phyloP scores from a whole-genome alignment of 2,888 invertebrate genomes.

The Dermolepida albohirtum region DNA sequence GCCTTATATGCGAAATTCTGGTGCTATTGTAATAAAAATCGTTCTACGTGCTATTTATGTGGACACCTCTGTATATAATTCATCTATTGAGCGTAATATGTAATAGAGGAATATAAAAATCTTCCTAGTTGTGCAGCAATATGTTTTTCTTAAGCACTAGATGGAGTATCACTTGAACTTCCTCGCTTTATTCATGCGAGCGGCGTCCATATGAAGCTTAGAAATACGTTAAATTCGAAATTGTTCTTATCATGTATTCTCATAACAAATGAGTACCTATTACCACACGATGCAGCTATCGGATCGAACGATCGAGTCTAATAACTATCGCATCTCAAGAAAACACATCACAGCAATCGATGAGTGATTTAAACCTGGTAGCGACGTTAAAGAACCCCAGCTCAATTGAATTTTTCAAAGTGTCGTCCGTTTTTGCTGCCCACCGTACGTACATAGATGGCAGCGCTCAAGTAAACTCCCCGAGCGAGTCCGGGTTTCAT shows the following conservation, averaged over 20 bases:
- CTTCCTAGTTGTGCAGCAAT: too few relatives aligned
- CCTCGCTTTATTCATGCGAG: slow-evolving; percentile 20
- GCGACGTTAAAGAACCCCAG: neutral
- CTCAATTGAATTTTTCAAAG: slow-evolving; percentile 31
- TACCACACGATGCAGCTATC: slow-evolving; percentile 19
- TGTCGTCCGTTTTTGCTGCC: slow-evolving; percentile 21
- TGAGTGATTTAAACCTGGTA: slow-evolving; percentile 20
- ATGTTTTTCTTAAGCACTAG: too few relatives aligned
- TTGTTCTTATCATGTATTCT: slow-evolving; percentile 15
- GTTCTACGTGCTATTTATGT: too few relatives aligned
- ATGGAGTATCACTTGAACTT: neutral
- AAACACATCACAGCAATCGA: slow-evolving; percentile 13
- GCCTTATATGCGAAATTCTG: too few relatives aligned
- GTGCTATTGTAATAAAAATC: too few relatives aligned
- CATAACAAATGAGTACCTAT: slow-evolving; percentile 21
- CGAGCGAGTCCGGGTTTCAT: slow-evolving; percentile 36
- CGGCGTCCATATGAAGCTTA: slow-evolving; percentile 6
- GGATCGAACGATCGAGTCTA: slow-evolving; percentile 16
- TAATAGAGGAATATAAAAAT: too few relatives aligned
- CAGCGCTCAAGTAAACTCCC: slow-evolving; percentile 18
- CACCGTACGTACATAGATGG: slow-evolving; percentile 26
- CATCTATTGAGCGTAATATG: too few relatives aligned
- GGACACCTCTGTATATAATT: too few relatives aligned
- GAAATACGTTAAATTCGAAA: slow-evolving; percentile 13
- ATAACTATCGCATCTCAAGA: slow-evolving; percentile 19